phyloP scores from a whole-genome alignment of 2,888 invertebrate genomes.

The Xylocampa areola region DNA sequence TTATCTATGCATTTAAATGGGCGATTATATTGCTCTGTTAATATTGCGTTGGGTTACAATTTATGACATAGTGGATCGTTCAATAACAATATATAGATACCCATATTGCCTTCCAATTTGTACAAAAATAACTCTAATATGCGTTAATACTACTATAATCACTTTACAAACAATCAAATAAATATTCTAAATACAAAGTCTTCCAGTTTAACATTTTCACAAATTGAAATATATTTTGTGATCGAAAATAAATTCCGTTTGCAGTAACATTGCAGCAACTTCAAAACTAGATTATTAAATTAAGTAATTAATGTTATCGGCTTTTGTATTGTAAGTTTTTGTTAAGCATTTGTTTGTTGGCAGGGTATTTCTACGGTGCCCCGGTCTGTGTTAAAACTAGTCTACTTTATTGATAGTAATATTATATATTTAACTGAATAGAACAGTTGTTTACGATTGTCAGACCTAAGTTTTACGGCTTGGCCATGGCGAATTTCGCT shows the following conservation, averaged over 20 bases:
- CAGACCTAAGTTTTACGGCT: not conserved
- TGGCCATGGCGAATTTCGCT: too few relatives aligned
- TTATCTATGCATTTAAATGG: too few relatives aligned
- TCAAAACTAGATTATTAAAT: slow-evolving; percentile 9
- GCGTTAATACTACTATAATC: too few relatives aligned
- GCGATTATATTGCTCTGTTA: too few relatives aligned
- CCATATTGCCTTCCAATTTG: not conserved
- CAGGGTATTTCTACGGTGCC: slow-evolving; percentile 41
- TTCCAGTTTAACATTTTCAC: too few relatives aligned
- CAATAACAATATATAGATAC: too few relatives aligned
- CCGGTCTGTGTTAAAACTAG: slow-evolving; percentile 58
- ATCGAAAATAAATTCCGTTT: not conserved
- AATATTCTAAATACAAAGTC: too few relatives aligned
- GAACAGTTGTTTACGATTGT: slow-evolving; percentile 23
- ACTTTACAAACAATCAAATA: too few relatives aligned
- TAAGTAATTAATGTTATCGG: slow-evolving; percentile 32
- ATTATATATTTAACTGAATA: slow-evolving; percentile 21
- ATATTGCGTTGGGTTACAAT: too few relatives aligned
- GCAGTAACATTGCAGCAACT: slow-evolving; percentile 25
- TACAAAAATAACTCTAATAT: not conserved
- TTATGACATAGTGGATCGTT: too few relatives aligned
- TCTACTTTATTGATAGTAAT: slow-evolving; percentile 48
- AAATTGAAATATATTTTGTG: not conserved
- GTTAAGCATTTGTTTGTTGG: slow-evolving; percentile 46
- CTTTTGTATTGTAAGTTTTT: slow-evolving; percentile 51